phyloP scores from a whole-genome alignment of 2,113 vertebrate genomes.

The Erythrocebus patas region DNA sequence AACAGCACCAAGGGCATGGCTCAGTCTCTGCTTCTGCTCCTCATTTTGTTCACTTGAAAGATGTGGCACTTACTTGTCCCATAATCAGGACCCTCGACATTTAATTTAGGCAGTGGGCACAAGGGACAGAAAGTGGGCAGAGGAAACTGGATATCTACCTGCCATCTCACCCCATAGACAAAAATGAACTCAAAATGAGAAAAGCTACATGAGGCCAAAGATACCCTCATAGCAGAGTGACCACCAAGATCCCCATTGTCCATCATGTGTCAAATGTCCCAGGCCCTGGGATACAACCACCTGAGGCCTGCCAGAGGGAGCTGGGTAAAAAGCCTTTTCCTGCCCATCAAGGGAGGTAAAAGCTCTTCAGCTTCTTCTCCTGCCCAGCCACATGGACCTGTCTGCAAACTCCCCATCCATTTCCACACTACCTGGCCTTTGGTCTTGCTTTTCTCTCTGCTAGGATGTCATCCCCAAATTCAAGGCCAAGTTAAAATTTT shows the following conservation, averaged over 20 bases:
- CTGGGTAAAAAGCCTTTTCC: background rate
- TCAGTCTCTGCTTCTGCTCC: background rate
- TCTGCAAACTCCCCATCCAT: background rate
- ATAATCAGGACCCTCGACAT: background rate
- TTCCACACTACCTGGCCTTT: background rate
- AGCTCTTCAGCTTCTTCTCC: background rate
- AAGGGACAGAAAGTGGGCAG: background rate
- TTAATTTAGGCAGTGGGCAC: background rate
- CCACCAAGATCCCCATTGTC: background rate
- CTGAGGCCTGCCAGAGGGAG: background rate
- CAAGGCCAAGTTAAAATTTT: background rate
- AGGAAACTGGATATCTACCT: background rate
- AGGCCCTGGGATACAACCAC: background rate
- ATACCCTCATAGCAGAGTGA: background rate
- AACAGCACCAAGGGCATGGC: background rate
- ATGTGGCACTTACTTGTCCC: background rate
- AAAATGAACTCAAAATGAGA: background rate
- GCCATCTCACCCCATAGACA: background rate
- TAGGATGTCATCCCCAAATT: background rate
- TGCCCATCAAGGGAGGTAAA: background rate
- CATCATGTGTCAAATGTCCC: rapidly evolving
- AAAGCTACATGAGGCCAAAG: background rate
- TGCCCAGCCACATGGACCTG: background rate
- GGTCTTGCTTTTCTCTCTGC: background rate
- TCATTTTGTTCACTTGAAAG: background rate